Evolutionary conservation across 1,140 invertebrate species (phyloP), one percentile per base, ranked within the genome.

Genomic region (Ladona fulva): DNA sequence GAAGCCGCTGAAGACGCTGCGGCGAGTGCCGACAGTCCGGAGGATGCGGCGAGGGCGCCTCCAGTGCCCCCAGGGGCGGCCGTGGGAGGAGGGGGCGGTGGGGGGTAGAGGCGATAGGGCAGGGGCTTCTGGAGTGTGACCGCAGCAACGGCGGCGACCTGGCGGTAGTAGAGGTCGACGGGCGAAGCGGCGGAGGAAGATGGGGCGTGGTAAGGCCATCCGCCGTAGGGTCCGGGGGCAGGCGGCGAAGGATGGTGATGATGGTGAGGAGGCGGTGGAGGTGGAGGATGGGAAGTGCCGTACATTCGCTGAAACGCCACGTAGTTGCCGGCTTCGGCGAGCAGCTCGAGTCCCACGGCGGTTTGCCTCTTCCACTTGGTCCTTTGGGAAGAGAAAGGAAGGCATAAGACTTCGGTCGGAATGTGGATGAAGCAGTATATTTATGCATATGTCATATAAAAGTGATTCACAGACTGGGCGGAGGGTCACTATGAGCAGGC

Each of bases 291-390:
- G 86, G 89, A 84, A 83, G 87, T 85, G 25, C 95, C 94, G 83
- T 98, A 95, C 79, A 99, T 88, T 78, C 97, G 89, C 85, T 99
- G 97, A 80, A 99, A 94, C 1, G 97, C 97, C 0, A 96, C 96
- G 85, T 97, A 97, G 87, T 98, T 99, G 8, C 96, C 96, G 0
- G 96, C 95, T 84, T 99, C 97, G 0, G 96, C 94, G 77, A 99
- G 86, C 24, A 99, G 89, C 85, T 99, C 98, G 79, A 98, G 86
- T 0, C 97, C 97, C 0, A 99, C 97, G 0, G 97, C 96, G 1
- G 97, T 98, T 86, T 99, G 98, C 8, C 98, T 90, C 85, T 99
- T 99, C 97, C 97, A 99, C 88, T 99, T 99, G 82, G 98, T 99
- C 87, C 97, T 99, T 91, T 14, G 88, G 88, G 84, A 82, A 66